Percentiles rank a stretch among this genome's conserved stretches.
Conservation (phyloP, 2,797 vertebrate species). For the Neoniphon sammara region DNA sequence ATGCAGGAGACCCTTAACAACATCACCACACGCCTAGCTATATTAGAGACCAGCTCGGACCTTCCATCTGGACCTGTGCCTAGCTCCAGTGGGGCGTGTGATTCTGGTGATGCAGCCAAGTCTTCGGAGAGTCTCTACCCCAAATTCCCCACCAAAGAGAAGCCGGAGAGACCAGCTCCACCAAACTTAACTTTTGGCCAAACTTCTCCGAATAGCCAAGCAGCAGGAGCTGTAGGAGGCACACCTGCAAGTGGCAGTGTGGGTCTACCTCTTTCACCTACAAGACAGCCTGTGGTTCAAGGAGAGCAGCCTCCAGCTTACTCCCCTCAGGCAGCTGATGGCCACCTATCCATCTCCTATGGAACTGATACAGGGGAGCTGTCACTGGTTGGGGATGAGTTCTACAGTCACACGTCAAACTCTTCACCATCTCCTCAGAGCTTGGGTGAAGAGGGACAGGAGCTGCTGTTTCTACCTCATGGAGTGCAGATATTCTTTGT, state of each 20-base stretch:
- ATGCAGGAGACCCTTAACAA: constrained; percentile 95
- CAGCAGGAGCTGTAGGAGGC: constrained; percentile 62
- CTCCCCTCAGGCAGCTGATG: constrained; percentile 90
- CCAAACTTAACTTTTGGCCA: constrained; percentile 54
- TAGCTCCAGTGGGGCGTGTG: neutral
- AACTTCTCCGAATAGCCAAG: constrained; percentile 39
- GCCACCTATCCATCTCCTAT: constrained; percentile 92
- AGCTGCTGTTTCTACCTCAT: constrained; percentile 90
- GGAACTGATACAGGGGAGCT: constrained; percentile 93
- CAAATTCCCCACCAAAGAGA: constrained; percentile 81
- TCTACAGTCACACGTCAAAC: constrained; percentile 84
- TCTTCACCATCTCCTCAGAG: constrained; percentile 85
- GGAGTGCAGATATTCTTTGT: constrained; percentile 99
- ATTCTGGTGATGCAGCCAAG: constrained; percentile 29
- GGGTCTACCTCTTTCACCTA: constrained; percentile 50
- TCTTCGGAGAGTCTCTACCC: constrained; percentile 82
- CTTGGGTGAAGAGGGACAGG: constrained; percentile 90
- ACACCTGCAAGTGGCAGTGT: constrained; percentile 10
- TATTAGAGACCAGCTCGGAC: constrained; percentile 82
- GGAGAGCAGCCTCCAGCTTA: constrained; percentile 91
- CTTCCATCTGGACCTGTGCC: neutral
- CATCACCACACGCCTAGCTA: constrained; percentile 86
- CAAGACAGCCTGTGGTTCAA: constrained; percentile 51
- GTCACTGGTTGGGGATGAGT: constrained; percentile 89
- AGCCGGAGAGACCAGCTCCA: constrained; percentile 74